Conservation (phyloP, 2,888 invertebrate species). For the Leucozona laternaria region DNA sequence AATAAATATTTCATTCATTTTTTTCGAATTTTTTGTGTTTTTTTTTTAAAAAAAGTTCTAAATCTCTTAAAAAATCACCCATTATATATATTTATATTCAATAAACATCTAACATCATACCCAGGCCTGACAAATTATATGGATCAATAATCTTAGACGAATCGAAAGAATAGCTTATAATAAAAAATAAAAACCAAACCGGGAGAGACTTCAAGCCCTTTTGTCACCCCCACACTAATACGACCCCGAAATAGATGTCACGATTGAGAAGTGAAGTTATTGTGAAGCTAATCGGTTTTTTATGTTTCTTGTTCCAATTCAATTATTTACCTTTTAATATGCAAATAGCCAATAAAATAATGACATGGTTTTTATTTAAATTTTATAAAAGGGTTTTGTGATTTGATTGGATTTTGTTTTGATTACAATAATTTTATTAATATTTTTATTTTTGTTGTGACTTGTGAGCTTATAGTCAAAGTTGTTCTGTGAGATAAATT, state of each 20-base stretch:
- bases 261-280: slow-evolving; percentile 11
- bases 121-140: too few species aligned
- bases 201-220: too few species aligned
- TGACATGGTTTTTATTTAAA: slow-evolving; percentile 17
- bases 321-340: slow-evolving; percentile 29
- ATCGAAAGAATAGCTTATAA: too few species aligned
- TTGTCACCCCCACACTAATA: not conserved
- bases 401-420: slow-evolving; percentile 26
- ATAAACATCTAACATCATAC: too few species aligned
- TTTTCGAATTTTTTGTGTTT: too few species aligned
- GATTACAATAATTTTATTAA: slow-evolving; percentile 20
- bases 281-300: slow-evolving; percentile 1
- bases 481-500: not conserved
- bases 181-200: too few species aligned
- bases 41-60: too few species aligned
- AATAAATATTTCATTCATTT: too few species aligned
- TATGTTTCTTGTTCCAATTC: slow-evolving; percentile 28
- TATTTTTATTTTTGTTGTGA: not conserved
- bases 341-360: slow-evolving; percentile 7
- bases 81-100: too few species aligned
- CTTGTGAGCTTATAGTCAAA: not conserved
- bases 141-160: too few species aligned
- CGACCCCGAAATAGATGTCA: not conserved
- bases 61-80: too few species aligned
- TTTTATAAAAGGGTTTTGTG: not conserved